Percentiles rank a stretch among this genome's conserved stretches.
Conservation (phyloP, 2,888 invertebrate species). For the Drosophila austrosaltans region DNA sequence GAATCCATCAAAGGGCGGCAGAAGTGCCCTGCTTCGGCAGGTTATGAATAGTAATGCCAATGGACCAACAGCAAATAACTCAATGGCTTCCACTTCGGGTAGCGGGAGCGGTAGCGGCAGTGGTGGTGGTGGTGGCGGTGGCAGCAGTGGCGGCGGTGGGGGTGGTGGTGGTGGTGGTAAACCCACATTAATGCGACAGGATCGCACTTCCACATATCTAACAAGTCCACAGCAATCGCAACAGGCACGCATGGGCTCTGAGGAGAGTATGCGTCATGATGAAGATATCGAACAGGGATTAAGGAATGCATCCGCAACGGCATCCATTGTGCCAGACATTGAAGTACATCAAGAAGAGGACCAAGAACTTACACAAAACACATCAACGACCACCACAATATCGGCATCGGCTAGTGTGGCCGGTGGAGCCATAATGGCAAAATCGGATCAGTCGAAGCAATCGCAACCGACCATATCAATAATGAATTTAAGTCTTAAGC, state of each 20-base stretch:
- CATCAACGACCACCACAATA: constrained; percentile 61
- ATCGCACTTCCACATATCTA: constrained; percentile 91
- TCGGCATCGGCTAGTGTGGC: constrained; percentile 48
- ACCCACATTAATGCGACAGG: constrained; percentile 93
- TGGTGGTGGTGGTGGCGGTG: constrained; percentile 23
- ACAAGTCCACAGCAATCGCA: constrained; percentile 89
- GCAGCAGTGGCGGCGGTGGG: constrained; percentile 10
- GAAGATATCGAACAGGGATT: constrained; percentile 83
- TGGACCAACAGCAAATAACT: constrained; percentile 76
- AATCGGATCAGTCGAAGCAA: constrained; percentile 61
- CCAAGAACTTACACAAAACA: constrained; percentile 68
- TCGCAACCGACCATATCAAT: constrained; percentile 85
- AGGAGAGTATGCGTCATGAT: constrained; percentile 88
- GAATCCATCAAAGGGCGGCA: constrained; percentile 82
- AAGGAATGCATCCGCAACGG: constrained; percentile 37
- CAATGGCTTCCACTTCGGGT: constrained; percentile 80
- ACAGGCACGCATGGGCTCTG: constrained; percentile 89
- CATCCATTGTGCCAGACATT: constrained; percentile 84
- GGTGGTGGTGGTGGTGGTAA: constrained; percentile 84
- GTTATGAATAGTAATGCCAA: constrained; percentile 82
- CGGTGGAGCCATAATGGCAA: constrained; percentile 81
- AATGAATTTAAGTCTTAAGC: constrained; percentile 82
- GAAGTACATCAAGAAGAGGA: constrained; percentile 84
- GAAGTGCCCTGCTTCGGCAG: constrained; percentile 79
- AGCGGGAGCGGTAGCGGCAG: constrained; percentile 22